Evolutionary conservation across 2,113 vertebrate species (phyloP).

Genomic region (Prolemur simus): DNA sequence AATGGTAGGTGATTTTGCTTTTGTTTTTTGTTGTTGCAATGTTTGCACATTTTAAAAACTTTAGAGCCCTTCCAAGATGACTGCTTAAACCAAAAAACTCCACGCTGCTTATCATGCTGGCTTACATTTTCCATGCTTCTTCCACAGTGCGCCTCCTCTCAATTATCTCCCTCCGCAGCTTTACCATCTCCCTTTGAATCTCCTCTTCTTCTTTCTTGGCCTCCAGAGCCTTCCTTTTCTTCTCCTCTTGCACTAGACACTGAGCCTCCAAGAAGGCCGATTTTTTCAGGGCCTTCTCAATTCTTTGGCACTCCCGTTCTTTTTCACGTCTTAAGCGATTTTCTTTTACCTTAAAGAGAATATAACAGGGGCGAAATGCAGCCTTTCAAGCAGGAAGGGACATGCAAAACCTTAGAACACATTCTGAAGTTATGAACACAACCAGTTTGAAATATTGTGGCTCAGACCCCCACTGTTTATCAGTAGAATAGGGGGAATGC

Average conservation of each 20-base stretch:
- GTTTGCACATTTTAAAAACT: not conserved
- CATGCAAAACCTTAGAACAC: not conserved
- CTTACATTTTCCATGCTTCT: slow-evolving; percentile 86
- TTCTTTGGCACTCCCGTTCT: slow-evolving; percentile 83
- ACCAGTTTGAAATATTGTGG: not conserved
- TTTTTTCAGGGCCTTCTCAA: slow-evolving; percentile 83
- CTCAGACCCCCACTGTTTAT: not conserved
- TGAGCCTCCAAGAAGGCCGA: slow-evolving; percentile 84
- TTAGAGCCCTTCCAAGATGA: not conserved
- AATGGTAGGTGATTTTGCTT: not conserved
- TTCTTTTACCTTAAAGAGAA: slow-evolving; percentile 89
- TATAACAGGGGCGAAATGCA: not conserved
- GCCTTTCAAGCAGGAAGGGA: not conserved
- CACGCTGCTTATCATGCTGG: not conserved
- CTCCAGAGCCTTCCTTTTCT: slow-evolving; percentile 85
- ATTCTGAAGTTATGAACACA: slow-evolving; percentile 37
- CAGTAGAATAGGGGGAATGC: not conserved
- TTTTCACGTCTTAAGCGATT: slow-evolving; percentile 87
- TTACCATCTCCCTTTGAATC: slow-evolving; percentile 91
- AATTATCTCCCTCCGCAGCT: slow-evolving; percentile 89
- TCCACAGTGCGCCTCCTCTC: slow-evolving; percentile 84
- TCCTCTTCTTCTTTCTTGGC: slow-evolving; percentile 87
- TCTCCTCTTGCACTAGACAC: slow-evolving; percentile 83
- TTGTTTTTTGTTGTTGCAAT: not conserved
- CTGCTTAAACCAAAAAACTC: not conserved